Percentiles rank a stretch among this genome's conserved stretches.
Evolutionary conservation across 2,888 invertebrate genomes (phyloP).

Genomic region (Temnothorax ravouxi): DNA sequence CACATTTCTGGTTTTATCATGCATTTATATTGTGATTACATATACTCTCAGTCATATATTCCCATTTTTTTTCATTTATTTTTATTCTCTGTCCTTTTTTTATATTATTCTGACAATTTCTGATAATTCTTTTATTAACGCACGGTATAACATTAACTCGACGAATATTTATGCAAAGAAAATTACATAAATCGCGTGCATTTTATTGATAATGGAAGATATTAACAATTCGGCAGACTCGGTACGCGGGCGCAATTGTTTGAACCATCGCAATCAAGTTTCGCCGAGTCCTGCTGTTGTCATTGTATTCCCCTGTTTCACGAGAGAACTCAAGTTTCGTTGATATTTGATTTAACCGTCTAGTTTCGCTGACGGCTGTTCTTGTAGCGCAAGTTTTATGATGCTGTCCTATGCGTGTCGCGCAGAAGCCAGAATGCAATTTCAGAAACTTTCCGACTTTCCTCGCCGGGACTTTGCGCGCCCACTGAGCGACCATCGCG

Average conservation of each 20-base stretch:
- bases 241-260: constrained; percentile 6
- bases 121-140: neutral
- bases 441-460: constrained; percentile 36
- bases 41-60: neutral
- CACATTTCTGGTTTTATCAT: neutral
- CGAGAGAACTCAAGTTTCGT: constrained; percentile 32
- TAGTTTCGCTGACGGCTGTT: constrained; percentile 34
- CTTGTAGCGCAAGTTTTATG: constrained; percentile 34
- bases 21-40: neutral
- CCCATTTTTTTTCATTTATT: neutral
- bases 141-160: neutral
- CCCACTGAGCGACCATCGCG: neutral
- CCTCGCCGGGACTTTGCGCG: neutral
- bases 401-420: neutral
- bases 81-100: neutral
- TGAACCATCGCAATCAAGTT: constrained; percentile 21
- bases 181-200: neutral
- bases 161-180: neutral
- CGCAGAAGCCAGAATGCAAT: constrained; percentile 28
- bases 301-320: constrained; percentile 30
- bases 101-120: neutral
- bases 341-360: constrained; percentile 50
- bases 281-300: neutral
- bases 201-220: neutral
- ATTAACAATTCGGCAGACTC: constrained; percentile 4